phyloP scores from a whole-genome alignment of 2,113 vertebrate genomes.

The Callionymus lyra region DNA sequence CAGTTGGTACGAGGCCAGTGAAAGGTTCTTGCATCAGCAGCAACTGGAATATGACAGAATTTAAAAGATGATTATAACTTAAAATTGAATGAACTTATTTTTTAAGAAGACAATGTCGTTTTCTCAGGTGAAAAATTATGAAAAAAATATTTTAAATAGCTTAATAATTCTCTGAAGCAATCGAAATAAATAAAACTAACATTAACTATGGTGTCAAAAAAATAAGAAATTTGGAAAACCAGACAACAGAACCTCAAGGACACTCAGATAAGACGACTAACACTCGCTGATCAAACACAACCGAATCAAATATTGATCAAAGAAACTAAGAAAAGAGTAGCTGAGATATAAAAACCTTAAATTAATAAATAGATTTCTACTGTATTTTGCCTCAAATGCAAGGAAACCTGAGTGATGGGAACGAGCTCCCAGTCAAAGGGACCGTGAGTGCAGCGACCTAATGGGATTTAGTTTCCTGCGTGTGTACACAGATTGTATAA shows the following conservation, averaged over 20 bases:
- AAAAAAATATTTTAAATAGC: too few relatives aligned
- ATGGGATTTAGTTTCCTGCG: conserved; percentile 23
- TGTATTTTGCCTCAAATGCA: neutral
- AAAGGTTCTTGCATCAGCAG: too few relatives aligned
- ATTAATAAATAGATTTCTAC: neutral
- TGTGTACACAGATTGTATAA: conserved; percentile 28
- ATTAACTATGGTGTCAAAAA: neutral
- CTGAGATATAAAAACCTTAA: neutral
- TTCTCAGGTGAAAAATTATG: too few relatives aligned
- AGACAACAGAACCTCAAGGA: conserved; percentile 47
- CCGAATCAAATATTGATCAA: conserved; percentile 54
- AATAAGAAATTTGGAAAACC: neutral
- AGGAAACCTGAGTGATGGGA: neutral
- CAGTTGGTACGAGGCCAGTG: too few relatives aligned
- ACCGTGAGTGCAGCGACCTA: conserved; percentile 7
- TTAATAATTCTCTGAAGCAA: neutral
- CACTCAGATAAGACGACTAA: conserved; percentile 50
- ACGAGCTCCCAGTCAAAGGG: conserved; percentile 11
- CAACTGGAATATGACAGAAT: too few relatives aligned
- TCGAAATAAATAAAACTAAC: neutral
- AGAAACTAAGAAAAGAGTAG: conserved; percentile 30
- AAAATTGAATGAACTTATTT: too few relatives aligned
- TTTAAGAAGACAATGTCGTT: too few relatives aligned
- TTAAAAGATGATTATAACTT: too few relatives aligned
- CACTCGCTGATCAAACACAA: conserved; percentile 15